phyloP scores from a whole-genome alignment of 2,888 invertebrate species.

The Torymus tubicola region DNA sequence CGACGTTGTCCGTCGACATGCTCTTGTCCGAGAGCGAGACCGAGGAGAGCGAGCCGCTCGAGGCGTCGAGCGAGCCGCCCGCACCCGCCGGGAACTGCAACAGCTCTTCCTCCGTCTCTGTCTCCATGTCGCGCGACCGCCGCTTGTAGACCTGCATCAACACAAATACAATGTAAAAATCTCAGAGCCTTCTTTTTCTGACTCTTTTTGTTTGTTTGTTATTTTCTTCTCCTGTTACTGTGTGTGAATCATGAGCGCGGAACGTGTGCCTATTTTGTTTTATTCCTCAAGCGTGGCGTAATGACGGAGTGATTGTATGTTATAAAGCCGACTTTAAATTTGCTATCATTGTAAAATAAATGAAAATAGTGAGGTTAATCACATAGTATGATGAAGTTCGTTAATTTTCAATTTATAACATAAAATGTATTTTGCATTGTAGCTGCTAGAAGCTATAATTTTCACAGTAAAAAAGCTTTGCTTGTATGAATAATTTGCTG shows the following conservation, averaged over 20 bases:
- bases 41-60: constrained; percentile 86
- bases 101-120: constrained; percentile 83
- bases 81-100: constrained; percentile 77
- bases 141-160: constrained; percentile 87
- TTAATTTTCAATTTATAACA: too few species aligned
- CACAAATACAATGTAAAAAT: constrained; percentile 14
- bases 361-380: too few species aligned
- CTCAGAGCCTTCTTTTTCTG: not conserved
- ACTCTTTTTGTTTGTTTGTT: not conserved
- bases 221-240: not conserved
- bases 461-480: too few species aligned
- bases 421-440: too few species aligned
- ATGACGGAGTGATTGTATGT: not conserved
- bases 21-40: constrained; percentile 86
- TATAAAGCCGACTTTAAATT: too few species aligned
- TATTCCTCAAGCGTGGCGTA: not conserved
- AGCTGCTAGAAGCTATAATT: too few species aligned
- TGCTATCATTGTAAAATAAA: too few species aligned
- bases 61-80: constrained; percentile 77
- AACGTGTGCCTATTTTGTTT: constrained; percentile 3
- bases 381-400: too few species aligned
- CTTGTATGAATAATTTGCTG: too few species aligned
- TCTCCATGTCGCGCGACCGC: constrained; percentile 90
- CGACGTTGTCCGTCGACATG: constrained; percentile 89
- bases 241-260: not conserved